A percentile compares a stretch with the other conserved stretches of the same genome.
Evolutionary conservation across 1,140 invertebrate species (phyloP).

Genomic region (Meloidogyne hapla): DNA sequence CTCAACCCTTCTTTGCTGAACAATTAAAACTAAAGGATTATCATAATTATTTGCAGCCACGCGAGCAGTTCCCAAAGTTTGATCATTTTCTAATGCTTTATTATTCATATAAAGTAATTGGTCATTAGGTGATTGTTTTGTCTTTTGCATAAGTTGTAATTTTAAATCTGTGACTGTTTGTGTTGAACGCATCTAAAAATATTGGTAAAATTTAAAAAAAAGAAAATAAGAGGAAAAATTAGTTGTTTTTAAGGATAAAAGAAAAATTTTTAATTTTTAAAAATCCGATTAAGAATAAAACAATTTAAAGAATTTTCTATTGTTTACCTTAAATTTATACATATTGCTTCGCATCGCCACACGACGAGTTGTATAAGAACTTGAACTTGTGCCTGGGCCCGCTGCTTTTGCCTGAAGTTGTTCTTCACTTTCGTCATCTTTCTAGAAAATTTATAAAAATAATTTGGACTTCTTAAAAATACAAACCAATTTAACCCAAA

Average conservation of each 20-base stretch:
- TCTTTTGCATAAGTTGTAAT: conserved; percentile 35
- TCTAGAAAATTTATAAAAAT: conserved; percentile 28
- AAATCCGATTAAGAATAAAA: background rate
- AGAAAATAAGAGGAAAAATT: background rate
- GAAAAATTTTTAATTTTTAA: too few species aligned
- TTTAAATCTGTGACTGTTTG: conserved; percentile 40
- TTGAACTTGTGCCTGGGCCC: background rate
- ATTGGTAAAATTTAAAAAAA: too few species aligned
- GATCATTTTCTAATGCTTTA: conserved; percentile 33
- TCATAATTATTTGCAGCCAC: conserved; percentile 32
- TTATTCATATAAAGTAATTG: conserved; percentile 43
- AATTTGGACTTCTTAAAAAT: background rate
- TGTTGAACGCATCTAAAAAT: conserved; percentile 44
- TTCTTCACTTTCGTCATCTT: conserved; percentile 40
- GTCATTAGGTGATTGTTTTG: conserved; percentile 40
- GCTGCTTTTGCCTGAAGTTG: background rate
- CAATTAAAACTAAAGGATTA: conserved; percentile 43
- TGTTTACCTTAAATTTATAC: conserved; percentile 37
- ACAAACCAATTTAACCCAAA: conserved; percentile 43
- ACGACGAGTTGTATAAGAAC: background rate
- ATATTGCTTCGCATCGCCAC: background rate
- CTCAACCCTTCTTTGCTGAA: conserved; percentile 39
- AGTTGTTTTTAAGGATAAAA: too few species aligned
- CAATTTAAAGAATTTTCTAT: conserved; percentile 17
- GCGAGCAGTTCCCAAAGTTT: conserved; percentile 30